phyloP scores from a whole-genome alignment of 2,113 vertebrate genomes.

The Pionites leucogaster region DNA sequence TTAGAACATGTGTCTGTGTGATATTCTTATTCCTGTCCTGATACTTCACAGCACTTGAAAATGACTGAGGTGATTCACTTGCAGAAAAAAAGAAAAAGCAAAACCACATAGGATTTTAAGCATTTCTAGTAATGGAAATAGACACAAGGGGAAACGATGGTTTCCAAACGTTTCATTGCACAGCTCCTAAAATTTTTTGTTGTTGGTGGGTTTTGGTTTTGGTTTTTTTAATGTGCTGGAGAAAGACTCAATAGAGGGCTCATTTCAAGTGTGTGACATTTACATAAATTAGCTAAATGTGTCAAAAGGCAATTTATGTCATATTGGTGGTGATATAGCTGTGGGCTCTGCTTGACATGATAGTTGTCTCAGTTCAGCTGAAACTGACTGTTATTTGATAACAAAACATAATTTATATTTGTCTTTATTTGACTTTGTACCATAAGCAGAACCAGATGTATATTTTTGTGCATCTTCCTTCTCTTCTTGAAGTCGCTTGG shows the following conservation, averaged over 20 bases:
- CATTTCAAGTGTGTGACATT: neutral
- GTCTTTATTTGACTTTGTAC: neutral
- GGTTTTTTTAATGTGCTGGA: neutral
- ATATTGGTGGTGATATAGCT: neutral
- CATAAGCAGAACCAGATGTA: neutral
- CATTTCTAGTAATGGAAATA: conserved; percentile 16
- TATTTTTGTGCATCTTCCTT: neutral
- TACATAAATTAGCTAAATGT: neutral
- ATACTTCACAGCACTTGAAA: neutral
- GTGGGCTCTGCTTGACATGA: neutral
- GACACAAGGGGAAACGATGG: neutral
- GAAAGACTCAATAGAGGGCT: neutral
- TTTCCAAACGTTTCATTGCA: neutral
- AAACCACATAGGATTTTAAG: neutral
- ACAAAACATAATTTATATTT: neutral
- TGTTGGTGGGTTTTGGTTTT: neutral
- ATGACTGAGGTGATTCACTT: neutral
- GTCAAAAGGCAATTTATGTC: neutral
- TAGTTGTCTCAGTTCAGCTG: neutral
- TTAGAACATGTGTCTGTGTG: neutral
- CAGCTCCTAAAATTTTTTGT: neutral
- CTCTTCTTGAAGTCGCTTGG: neutral
- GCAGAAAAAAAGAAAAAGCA: neutral
- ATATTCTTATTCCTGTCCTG: neutral
- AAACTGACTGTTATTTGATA: neutral